Conservation (phyloP, 2,113 vertebrate genomes). For the Rhizomys pruinosus region DNA sequence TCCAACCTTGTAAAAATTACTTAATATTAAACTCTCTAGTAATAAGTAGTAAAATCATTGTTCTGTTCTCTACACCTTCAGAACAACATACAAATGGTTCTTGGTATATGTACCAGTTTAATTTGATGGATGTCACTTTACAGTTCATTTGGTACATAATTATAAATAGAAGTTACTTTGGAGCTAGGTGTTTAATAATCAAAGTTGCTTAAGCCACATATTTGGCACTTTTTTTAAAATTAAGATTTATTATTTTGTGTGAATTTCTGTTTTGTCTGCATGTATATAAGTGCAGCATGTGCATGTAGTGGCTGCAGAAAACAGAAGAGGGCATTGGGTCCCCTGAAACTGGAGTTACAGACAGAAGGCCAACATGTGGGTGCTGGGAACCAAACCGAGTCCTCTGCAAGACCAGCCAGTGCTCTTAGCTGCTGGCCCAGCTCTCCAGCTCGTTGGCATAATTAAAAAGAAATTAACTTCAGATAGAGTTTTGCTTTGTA, state of each 20-base stretch:
- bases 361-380: too few relatives aligned
- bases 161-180: not conserved
- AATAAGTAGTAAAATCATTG: conserved; percentile 32
- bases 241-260: not conserved
- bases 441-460: too few relatives aligned
- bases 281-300: too few relatives aligned
- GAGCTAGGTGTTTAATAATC: not conserved
- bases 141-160: conserved; percentile 42
- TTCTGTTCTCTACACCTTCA: not conserved
- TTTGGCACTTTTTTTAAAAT: not conserved
- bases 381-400: too few relatives aligned
- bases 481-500: not conserved
- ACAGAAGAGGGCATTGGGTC: too few relatives aligned
- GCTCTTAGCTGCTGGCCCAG: too few relatives aligned
- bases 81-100: not conserved
- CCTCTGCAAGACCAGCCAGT: too few relatives aligned
- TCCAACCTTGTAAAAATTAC: not conserved
- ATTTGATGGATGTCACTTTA: conserved; percentile 40
- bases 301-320: too few relatives aligned
- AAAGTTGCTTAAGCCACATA: not conserved
- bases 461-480: not conserved
- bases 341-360: too few relatives aligned
- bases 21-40: not conserved
- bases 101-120: conserved; percentile 39
- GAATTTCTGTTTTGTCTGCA: too few relatives aligned